These are phyloP conservation scores for Latrodectus hesperus DNA, from an alignment of 2,888 invertebrate species.

Conservation along the genomic window DNA sequence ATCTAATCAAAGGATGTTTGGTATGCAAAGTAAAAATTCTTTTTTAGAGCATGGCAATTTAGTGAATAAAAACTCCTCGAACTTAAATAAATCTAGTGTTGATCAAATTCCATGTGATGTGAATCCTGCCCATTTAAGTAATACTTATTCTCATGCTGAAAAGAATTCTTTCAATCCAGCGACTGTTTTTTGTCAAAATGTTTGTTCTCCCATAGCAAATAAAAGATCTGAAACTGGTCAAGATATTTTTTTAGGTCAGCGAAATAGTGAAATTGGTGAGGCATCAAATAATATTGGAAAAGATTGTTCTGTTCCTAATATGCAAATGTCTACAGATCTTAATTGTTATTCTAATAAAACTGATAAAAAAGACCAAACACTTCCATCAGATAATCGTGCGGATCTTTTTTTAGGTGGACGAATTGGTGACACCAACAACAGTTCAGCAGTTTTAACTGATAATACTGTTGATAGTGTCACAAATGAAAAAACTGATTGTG, in stretches of 20 bases:
- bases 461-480: constrained; percentile 11
- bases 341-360: background rate
- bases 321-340: constrained; percentile 10
- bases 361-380: background rate
- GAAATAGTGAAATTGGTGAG: constrained; percentile 58
- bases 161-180: constrained; percentile 31
- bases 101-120: constrained; percentile 23
- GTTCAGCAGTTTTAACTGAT: constrained; percentile 16
- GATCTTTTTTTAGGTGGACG: constrained; percentile 61
- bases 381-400: background rate
- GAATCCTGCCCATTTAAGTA: constrained; percentile 35
- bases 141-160: constrained; percentile 22
- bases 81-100: constrained; percentile 42
- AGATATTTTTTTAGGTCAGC: constrained; percentile 66
- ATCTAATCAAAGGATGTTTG: constrained; percentile 26
- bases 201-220: constrained; percentile 9
- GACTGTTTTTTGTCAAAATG: constrained; percentile 22
- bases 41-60: constrained; percentile 67
- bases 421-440: constrained; percentile 30
- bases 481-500: background rate
- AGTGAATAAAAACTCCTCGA: constrained; percentile 56
- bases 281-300: background rate
- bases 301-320: constrained; percentile 23
- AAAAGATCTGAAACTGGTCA: constrained; percentile 44
- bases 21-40: constrained; percentile 48